Percentiles rank a stretch among this genome's conserved stretches.
Evolutionary conservation across 1,140 invertebrate genomes (phyloP).

Genomic region (Heliconius hermathena): DNA sequence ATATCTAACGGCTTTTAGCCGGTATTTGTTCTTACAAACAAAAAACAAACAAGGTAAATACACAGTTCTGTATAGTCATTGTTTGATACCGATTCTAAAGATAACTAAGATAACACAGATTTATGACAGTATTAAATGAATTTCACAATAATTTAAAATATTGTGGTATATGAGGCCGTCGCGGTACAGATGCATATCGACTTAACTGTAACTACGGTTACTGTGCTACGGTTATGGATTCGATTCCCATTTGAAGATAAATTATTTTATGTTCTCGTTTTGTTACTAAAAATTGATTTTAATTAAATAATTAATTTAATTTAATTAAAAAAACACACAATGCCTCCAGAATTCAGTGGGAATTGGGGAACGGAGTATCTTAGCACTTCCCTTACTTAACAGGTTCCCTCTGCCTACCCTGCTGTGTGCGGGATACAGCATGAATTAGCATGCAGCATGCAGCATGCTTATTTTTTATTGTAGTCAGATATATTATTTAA

Average conservation of each 20-base stretch:
- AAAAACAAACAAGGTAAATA: constrained; percentile 26
- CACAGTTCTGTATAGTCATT: constrained; percentile 15
- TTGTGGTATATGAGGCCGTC: background rate
- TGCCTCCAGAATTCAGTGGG: no score
- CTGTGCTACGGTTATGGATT: background rate
- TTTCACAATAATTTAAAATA: constrained; percentile 25
- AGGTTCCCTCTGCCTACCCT: background rate
- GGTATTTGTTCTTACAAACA: constrained; percentile 21
- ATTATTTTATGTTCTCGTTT: no score
- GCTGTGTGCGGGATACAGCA: no score
- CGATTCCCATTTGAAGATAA: background rate
- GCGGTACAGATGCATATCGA: no score
- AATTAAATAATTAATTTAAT: no score
- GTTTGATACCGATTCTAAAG: constrained; percentile 9
- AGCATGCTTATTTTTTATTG: background rate
- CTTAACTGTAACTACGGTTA: no score
- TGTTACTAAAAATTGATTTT: no score
- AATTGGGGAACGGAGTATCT: no score
- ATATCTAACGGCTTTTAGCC: constrained; percentile 24
- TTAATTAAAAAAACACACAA: no score
- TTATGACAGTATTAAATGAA: background rate
- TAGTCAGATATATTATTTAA: background rate
- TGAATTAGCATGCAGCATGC: no score
- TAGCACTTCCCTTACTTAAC: no score
- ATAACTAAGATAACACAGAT: constrained; percentile 16